phyloP scores from a whole-genome alignment of 1,140 invertebrate genomes.

The Trichonephila clavipes region DNA sequence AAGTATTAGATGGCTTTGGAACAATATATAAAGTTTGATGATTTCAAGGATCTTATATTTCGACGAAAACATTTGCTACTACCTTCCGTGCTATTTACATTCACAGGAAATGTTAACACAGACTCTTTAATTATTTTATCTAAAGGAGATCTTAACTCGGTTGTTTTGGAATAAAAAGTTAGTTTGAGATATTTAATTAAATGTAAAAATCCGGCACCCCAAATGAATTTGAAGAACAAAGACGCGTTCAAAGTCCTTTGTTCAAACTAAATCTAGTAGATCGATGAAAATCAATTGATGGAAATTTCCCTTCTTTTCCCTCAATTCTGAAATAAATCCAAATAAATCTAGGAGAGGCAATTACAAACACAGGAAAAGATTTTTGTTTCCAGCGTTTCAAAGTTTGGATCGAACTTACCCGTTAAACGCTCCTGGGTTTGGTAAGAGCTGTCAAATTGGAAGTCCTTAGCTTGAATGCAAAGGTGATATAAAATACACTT shows the following conservation, averaged over 20 bases:
- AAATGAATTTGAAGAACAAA: not conserved
- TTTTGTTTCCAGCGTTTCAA: slow-evolving; percentile 14
- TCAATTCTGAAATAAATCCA: slow-evolving; percentile 18
- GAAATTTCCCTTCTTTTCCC: not conserved
- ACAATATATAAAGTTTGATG: too few relatives aligned
- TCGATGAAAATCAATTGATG: slow-evolving; percentile 41
- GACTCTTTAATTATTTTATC: too few relatives aligned
- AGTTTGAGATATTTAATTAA: too few relatives aligned
- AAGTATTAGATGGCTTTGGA: too few relatives aligned
- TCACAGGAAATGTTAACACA: too few relatives aligned
- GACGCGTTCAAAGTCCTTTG: not conserved
- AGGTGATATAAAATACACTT: slow-evolving; percentile 47
- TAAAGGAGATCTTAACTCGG: too few relatives aligned
- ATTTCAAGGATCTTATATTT: too few relatives aligned
- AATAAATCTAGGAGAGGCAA: slow-evolving; percentile 27
- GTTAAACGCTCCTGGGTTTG: slow-evolving; percentile 6
- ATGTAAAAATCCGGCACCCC: too few relatives aligned
- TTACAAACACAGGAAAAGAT: not conserved
- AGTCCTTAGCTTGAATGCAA: not conserved
- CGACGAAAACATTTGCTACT: too few relatives aligned
- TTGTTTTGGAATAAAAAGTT: too few relatives aligned
- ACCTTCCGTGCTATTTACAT: too few relatives aligned
- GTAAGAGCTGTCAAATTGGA: slow-evolving; percentile 17
- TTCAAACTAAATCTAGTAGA: slow-evolving; percentile 8
- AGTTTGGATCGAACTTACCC: not conserved